These are phyloP conservation scores for Amphipyra berbera DNA, from an alignment of 2,888 invertebrate genomes.

Conservation along the genomic window DNA sequence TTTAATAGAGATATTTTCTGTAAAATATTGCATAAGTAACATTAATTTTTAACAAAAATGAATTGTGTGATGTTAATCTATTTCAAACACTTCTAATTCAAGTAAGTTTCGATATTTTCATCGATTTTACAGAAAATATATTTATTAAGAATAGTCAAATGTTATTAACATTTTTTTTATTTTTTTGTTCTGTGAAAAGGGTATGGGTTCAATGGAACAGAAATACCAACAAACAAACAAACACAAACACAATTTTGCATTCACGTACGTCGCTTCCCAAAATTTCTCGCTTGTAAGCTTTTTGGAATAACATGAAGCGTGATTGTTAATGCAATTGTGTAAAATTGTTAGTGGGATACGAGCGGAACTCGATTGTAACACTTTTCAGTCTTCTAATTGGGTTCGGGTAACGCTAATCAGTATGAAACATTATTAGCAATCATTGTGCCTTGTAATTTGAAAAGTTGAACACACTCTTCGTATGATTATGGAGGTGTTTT, in stretches of 20 bases:
- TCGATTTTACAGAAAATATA: too few relatives aligned
- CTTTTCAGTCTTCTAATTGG: constrained; percentile 47
- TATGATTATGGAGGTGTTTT: constrained; percentile 15
- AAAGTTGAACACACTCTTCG: constrained; percentile 13
- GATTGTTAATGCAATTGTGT: constrained; percentile 61
- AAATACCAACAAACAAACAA: constrained; percentile 1
- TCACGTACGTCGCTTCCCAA: constrained; percentile 18
- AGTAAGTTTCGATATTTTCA: too few relatives aligned
- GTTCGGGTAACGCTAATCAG: constrained; percentile 50
- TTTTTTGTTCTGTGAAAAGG: too few relatives aligned
- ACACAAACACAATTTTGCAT: background rate
- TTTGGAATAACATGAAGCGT: constrained; percentile 50
- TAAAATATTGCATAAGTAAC: too few relatives aligned
- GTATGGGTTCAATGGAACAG: too few relatives aligned
- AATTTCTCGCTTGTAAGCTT: constrained; percentile 51
- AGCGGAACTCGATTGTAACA: constrained; percentile 45
- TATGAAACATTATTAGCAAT: constrained; percentile 18
- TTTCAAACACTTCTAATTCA: too few relatives aligned
- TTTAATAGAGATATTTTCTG: too few relatives aligned
- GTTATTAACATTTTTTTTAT: too few relatives aligned
- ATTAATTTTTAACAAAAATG: too few relatives aligned
- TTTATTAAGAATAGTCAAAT: too few relatives aligned
- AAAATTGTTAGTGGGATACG: constrained; percentile 43
- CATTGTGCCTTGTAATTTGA: constrained; percentile 36
- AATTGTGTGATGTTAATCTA: too few relatives aligned